Conservation (phyloP, 1,140 invertebrate genomes). For the Ceratina calcarata region DNA sequence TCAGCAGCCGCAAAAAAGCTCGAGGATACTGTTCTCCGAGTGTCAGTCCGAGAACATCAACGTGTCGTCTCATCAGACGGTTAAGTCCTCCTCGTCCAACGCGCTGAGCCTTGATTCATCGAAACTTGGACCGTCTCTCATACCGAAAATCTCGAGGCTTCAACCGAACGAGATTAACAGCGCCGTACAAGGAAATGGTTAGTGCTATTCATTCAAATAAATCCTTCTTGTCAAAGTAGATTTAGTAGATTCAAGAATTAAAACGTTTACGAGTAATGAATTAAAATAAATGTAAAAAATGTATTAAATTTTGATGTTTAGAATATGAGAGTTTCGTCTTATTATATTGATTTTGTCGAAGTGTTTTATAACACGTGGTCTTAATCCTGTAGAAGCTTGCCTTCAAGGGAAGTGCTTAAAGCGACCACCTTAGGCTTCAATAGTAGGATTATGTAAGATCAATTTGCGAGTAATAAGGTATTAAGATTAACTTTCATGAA, state of each 20-base stretch:
- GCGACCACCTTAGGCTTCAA: slow-evolving; percentile 2
- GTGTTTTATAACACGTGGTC: slow-evolving; percentile 1
- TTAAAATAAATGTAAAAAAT: no score
- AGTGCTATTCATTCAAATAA: slow-evolving; percentile 27
- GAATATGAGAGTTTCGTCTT: no score
- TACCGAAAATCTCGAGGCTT: slow-evolving; percentile 85
- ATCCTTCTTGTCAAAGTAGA: not conserved
- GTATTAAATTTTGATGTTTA: no score
- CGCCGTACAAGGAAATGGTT: slow-evolving; percentile 75
- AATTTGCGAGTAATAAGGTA: slow-evolving; percentile 1
- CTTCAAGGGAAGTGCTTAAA: not conserved
- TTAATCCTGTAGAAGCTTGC: slow-evolving; percentile 10
- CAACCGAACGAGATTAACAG: slow-evolving; percentile 82
- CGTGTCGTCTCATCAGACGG: slow-evolving; percentile 47
- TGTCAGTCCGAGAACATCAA: slow-evolving; percentile 56
- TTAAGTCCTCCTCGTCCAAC: slow-evolving; percentile 56
- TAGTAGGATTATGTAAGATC: slow-evolving; percentile 6
- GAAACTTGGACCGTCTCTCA: slow-evolving; percentile 81
- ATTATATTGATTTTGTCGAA: not conserved
- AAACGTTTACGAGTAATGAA: not conserved
- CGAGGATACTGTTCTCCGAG: slow-evolving; percentile 71
- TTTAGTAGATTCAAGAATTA: not conserved
- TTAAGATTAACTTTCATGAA: no score
- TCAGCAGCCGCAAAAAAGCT: slow-evolving; percentile 67
- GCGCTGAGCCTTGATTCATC: slow-evolving; percentile 54